Evolutionary conservation across 1,140 invertebrate species (phyloP).

Genomic region (Bombus consobrinus): DNA sequence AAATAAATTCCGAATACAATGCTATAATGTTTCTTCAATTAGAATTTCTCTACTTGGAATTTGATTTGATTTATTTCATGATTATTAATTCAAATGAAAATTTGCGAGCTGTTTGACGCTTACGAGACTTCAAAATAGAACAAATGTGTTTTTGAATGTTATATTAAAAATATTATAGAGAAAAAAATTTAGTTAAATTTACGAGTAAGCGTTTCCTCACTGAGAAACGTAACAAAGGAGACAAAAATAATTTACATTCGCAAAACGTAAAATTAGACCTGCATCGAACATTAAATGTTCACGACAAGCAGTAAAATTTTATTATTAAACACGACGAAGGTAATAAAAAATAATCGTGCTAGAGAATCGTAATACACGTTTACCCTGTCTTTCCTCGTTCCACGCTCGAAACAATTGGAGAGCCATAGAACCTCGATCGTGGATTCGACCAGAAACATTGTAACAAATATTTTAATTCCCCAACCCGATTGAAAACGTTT

Average conservation of each 20-base stretch:
- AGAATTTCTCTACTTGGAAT: too few species aligned
- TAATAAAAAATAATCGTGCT: conserved; percentile 1
- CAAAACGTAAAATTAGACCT: not conserved
- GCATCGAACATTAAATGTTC: not conserved
- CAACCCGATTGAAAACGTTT: not conserved
- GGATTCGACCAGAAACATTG: not conserved
- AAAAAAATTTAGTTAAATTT: too few species aligned
- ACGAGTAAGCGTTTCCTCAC: too few species aligned
- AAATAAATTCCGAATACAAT: too few species aligned
- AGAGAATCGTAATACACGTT: not conserved
- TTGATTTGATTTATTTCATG: too few species aligned
- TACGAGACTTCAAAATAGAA: too few species aligned
- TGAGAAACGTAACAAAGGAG: too few species aligned
- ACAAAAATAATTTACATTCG: not conserved
- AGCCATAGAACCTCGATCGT: not conserved
- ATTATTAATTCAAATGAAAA: too few species aligned
- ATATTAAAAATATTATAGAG: too few species aligned
- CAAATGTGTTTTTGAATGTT: too few species aligned
- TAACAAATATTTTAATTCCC: conserved; percentile 19
- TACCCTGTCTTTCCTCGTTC: not conserved
- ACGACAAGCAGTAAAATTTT: not conserved
- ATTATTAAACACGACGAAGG: not conserved
- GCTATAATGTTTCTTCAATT: too few species aligned
- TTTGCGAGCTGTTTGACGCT: too few species aligned
- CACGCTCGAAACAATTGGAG: not conserved